Percentiles rank a stretch among this genome's conserved stretches.
Conservation (phyloP, 2,797 vertebrate species). For the Eulemur mongoz region DNA sequence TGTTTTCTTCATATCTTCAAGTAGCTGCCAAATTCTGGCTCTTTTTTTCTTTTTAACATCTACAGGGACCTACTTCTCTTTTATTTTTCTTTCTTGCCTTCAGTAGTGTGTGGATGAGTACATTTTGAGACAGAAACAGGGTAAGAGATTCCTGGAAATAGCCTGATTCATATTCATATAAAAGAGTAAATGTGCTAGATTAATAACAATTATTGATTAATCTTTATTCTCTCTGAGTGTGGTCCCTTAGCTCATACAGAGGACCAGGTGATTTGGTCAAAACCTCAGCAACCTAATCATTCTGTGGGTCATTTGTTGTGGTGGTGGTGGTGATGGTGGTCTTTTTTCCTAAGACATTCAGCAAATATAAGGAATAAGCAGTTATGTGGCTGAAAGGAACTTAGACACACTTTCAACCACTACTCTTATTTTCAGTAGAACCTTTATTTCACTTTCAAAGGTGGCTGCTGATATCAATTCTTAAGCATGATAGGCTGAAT, state of each 20-base stretch:
- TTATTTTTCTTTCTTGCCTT: neutral
- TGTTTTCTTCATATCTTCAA: conserved; percentile 17
- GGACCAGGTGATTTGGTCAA: neutral
- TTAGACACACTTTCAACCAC: neutral
- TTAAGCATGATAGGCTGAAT: neutral
- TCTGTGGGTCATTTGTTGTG: neutral
- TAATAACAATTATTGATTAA: neutral
- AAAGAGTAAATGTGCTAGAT: neutral
- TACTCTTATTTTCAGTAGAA: neutral
- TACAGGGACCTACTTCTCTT: neutral
- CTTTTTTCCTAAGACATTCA: neutral
- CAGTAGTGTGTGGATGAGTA: neutral
- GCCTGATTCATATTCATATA: neutral
- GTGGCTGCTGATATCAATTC: neutral
- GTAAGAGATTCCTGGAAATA: conserved; percentile 4
- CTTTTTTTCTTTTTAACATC: neutral
- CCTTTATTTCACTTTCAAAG: neutral
- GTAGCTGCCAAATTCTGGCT: neutral
- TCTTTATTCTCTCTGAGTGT: conserved; percentile 10
- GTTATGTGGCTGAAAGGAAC: neutral
- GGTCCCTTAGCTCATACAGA: neutral
- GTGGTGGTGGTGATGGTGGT: neutral
- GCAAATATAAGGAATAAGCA: neutral
- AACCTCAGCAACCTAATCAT: neutral
- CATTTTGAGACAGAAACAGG: neutral